Evolutionary conservation across 2,113 vertebrate species (phyloP).

Genomic region (Nothoprocta pentlandii): DNA sequence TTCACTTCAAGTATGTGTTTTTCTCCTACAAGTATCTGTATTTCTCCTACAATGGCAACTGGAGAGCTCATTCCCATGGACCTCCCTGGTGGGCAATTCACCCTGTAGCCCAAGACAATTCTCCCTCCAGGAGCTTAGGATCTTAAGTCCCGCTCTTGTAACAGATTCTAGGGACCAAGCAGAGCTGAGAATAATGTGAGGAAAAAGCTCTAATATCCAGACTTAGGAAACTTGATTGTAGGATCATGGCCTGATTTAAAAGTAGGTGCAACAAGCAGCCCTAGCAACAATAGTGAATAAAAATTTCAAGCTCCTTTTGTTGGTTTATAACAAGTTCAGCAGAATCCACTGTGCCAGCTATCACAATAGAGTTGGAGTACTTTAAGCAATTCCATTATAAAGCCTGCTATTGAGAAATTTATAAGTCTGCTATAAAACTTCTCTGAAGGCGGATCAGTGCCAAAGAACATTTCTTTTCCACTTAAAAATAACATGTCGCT

Average conservation of each 20-base stretch:
- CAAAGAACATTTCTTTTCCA: conserved; percentile 58
- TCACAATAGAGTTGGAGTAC: background rate
- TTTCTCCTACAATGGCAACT: background rate
- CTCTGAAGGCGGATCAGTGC: conserved; percentile 15
- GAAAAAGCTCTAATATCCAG: background rate
- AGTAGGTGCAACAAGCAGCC: background rate
- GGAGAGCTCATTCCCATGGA: background rate
- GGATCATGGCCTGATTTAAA: background rate
- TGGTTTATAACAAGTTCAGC: background rate
- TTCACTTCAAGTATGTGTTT: background rate
- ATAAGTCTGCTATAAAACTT: conserved; percentile 48
- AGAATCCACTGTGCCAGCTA: background rate
- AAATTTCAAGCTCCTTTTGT: background rate
- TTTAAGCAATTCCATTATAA: conserved; percentile 57
- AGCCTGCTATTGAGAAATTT: conserved; percentile 37
- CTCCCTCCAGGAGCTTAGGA: background rate
- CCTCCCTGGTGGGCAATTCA: background rate
- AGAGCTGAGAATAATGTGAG: background rate
- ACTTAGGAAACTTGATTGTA: background rate
- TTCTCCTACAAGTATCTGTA: background rate
- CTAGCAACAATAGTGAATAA: background rate
- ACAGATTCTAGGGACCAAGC: background rate
- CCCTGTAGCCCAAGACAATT: background rate
- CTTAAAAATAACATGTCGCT: conserved; percentile 31
- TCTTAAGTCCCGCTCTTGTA: background rate